A percentile compares a stretch with the other conserved stretches of the same genome.
These are phyloP conservation scores for Oryzias melastigma DNA, from an alignment of 2,113 vertebrate species.

Conservation along the genomic window DNA sequence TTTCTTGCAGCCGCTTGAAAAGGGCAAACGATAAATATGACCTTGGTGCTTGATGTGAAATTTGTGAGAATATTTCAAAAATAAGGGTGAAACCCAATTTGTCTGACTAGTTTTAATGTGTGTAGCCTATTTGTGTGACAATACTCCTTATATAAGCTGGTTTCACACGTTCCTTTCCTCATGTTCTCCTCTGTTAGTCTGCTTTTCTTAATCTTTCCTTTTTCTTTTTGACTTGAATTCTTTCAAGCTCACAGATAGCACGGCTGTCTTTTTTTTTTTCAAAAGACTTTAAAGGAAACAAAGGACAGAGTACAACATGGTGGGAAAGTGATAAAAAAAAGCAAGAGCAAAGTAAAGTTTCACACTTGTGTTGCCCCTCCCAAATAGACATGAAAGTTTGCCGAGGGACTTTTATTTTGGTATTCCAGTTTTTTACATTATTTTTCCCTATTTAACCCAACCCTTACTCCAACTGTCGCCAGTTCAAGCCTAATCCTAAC, in stretches of 20 bases:
- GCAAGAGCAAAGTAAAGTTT: slow-evolving; percentile 61
- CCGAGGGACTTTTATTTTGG: too few relatives aligned
- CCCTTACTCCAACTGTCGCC: too few relatives aligned
- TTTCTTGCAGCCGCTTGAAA: slow-evolving; percentile 6
- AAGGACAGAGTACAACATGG: slow-evolving; percentile 53
- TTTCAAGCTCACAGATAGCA: slow-evolving; percentile 64
- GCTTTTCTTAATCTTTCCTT: slow-evolving; percentile 24
- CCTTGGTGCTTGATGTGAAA: slow-evolving; percentile 9
- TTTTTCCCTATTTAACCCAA: too few relatives aligned
- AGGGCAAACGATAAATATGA: slow-evolving; percentile 17
- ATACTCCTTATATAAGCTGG: neutral
- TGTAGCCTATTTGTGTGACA: too few relatives aligned
- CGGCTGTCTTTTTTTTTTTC: slow-evolving; percentile 53
- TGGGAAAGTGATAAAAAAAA: slow-evolving; percentile 59
- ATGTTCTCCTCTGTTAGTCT: slow-evolving; percentile 14
- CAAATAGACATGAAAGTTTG: too few relatives aligned
- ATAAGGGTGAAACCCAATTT: too few relatives aligned
- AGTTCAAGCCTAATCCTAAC: too few relatives aligned
- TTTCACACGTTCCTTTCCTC: neutral
- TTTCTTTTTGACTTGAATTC: slow-evolving; percentile 39
- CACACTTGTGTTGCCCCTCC: slow-evolving; percentile 20
- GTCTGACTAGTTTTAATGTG: too few relatives aligned
- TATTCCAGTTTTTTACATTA: too few relatives aligned
- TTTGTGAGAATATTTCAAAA: too few relatives aligned
- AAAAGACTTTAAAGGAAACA: slow-evolving; percentile 68